Percentiles rank a stretch among this genome's conserved stretches.
These are phyloP conservation scores for Zaprionus gabonicus DNA, from an alignment of 1,140 invertebrate genomes.

Conservation along the genomic window DNA sequence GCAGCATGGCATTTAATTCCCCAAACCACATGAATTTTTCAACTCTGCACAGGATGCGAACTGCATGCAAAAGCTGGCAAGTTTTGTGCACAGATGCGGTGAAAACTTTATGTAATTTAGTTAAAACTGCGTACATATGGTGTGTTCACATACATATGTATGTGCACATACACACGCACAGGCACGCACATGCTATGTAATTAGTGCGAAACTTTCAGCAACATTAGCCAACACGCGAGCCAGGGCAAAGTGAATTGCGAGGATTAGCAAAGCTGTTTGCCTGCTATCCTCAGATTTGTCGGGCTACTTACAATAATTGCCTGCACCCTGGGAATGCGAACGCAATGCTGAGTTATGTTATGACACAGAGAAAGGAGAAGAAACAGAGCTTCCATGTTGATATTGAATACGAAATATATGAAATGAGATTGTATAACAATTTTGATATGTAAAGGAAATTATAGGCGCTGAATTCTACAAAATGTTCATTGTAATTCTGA, in stretches of 20 bases:
- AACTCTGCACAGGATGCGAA: background rate
- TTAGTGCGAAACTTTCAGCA: conserved; percentile 57
- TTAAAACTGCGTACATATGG: conserved; percentile 38
- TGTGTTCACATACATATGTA: background rate
- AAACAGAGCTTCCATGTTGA: background rate
- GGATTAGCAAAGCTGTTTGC: conserved; percentile 25
- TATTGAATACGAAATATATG: background rate
- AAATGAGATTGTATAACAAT: background rate
- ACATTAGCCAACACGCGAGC: conserved; percentile 30
- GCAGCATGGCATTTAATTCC: conserved; percentile 6
- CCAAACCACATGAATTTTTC: conserved; percentile 1
- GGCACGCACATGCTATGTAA: conserved; percentile 54
- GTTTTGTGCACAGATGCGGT: conserved; percentile 32
- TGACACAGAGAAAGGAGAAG: background rate
- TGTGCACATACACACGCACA: conserved; percentile 5
- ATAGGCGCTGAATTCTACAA: too few species aligned
- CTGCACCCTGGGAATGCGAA: background rate
- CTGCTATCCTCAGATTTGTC: background rate
- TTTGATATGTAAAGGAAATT: too few species aligned
- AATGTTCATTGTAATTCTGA: too few species aligned
- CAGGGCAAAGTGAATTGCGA: conserved; percentile 24
- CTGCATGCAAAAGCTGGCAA: conserved; percentile 37
- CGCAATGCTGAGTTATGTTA: background rate
- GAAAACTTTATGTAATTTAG: conserved; percentile 58
- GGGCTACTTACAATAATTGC: background rate